Evolutionary conservation across 2,888 invertebrate genomes (phyloP), one percentile per base, ranked within the genome.

Genomic region (Phortica magna): DNA sequence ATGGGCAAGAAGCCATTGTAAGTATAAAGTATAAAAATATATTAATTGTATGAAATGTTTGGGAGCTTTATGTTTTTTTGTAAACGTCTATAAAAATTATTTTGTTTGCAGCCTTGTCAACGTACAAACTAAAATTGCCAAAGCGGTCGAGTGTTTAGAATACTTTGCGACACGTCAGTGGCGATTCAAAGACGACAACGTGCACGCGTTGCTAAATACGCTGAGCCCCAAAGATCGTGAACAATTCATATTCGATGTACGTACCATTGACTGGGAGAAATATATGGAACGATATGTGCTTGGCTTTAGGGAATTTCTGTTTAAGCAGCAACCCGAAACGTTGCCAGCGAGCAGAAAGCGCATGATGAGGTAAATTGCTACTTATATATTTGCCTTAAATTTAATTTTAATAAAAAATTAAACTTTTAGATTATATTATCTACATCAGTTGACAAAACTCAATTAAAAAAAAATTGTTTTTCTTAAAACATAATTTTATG

Each of bases 91-190:
- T n/a, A n/a, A n/a, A n/a, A n/a, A n/a, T n/a, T n/a, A n/a, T n/a
- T n/a, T n/a, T n/a, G n/a, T n/a, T n/a, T n/a, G n/a, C 92, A 97
- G 97, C 91, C 96, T 98, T 96, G 95, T 97, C 76, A 94, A 95
- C 88, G 94, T 97, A 76, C 98, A 98, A 91, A 95, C 95, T 87
- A 97, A 96, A 91, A 93, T 98, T 83, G 95, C 95, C 88, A 96
- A 96, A 92, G 97, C 98, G 12, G 96, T 98, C 64, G 94, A 95
- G 76, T 97, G 97, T 90, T 93, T 98, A 87, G 96, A 97, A 90
- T 98, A 98, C 93, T 98, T 98, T 93, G 97, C 97, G 79, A 96
- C 96, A 75, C 95, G 97, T 87, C 96, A 98, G 89, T 98, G 98
- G 98, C 94, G 95, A 85, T 98, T 98, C 93, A 95, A 95, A 78